phyloP scores from a whole-genome alignment of 2,113 vertebrate genomes.

The Heterotilapia buettikoferi region DNA sequence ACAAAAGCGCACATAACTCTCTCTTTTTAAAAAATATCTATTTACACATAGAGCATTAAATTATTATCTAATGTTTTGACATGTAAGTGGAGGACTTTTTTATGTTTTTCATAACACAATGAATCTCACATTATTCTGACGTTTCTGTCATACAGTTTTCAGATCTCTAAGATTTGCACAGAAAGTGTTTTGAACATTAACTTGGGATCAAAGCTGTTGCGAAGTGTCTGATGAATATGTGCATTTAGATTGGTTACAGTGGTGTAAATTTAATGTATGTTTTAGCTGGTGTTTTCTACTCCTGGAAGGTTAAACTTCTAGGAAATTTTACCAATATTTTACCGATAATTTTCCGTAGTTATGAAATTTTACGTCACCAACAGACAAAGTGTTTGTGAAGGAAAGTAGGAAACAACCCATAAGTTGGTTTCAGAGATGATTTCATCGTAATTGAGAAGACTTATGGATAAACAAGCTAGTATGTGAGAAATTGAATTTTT shows the following conservation, averaged over 20 bases:
- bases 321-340: background rate
- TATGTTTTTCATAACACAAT: background rate
- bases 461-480: background rate
- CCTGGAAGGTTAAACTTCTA: background rate
- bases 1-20: background rate
- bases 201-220: constrained; percentile 13
- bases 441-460: background rate
- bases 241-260: background rate
- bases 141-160: background rate
- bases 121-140: background rate
- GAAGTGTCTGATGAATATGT: background rate
- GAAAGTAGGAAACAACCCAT: background rate
- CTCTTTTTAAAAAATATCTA: background rate
- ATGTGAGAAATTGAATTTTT: background rate
- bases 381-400: background rate
- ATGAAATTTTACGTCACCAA: background rate
- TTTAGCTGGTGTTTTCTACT: background rate
- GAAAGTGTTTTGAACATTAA: background rate
- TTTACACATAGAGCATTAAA: background rate
- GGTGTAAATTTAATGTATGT: no score
- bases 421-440: background rate
- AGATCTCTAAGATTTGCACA: background rate
- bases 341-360: background rate
- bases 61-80: background rate
- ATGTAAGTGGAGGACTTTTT: background rate